phyloP scores from a whole-genome alignment of 1,140 invertebrate species.

The Drosophila carrolli region DNA sequence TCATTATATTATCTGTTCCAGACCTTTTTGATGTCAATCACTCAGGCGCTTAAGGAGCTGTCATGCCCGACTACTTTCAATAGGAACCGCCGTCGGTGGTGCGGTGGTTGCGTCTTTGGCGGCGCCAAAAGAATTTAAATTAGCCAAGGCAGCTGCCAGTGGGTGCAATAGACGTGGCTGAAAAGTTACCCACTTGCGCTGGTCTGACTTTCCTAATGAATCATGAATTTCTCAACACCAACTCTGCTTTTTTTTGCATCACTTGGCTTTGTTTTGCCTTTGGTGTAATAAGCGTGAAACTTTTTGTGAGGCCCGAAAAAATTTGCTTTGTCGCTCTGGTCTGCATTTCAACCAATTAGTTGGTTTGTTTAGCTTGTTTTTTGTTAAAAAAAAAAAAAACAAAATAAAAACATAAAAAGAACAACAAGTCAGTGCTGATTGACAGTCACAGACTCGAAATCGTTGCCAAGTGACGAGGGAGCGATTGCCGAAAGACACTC shows the following conservation, averaged over 20 bases:
- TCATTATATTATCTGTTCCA: slow-evolving; percentile 45
- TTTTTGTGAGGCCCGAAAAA: slow-evolving; percentile 60
- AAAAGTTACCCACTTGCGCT: slow-evolving; percentile 61
- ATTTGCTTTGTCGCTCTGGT: slow-evolving; percentile 43
- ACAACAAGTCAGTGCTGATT: slow-evolving; percentile 54
- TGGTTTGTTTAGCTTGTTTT: slow-evolving; percentile 57
- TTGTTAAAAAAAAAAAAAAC: slow-evolving; percentile 17
- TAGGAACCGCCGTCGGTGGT: slow-evolving; percentile 41
- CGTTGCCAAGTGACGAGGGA: slow-evolving; percentile 64
- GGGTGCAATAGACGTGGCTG: slow-evolving; percentile 57
- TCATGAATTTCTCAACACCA: slow-evolving; percentile 70
- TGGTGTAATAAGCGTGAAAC: slow-evolving; percentile 81
- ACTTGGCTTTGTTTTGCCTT: slow-evolving; percentile 31
- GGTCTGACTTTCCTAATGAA: slow-evolving; percentile 70
- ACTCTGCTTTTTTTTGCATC: slow-evolving; percentile 29
- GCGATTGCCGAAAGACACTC: slow-evolving; percentile 18
- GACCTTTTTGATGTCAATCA: slow-evolving; percentile 83
- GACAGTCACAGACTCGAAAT: slow-evolving; percentile 68
- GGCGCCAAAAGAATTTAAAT: slow-evolving; percentile 79
- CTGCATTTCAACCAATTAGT: slow-evolving; percentile 80
- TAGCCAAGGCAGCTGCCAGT: slow-evolving; percentile 64
- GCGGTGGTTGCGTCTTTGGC: slow-evolving; percentile 27
- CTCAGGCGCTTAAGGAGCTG: slow-evolving; percentile 80
- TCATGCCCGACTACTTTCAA: slow-evolving; percentile 72
- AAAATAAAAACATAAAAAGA: not conserved